Percentiles rank a stretch among this genome's conserved stretches.
Conservation (phyloP, 2,113 vertebrate species). For the Coturnix japonica region DNA sequence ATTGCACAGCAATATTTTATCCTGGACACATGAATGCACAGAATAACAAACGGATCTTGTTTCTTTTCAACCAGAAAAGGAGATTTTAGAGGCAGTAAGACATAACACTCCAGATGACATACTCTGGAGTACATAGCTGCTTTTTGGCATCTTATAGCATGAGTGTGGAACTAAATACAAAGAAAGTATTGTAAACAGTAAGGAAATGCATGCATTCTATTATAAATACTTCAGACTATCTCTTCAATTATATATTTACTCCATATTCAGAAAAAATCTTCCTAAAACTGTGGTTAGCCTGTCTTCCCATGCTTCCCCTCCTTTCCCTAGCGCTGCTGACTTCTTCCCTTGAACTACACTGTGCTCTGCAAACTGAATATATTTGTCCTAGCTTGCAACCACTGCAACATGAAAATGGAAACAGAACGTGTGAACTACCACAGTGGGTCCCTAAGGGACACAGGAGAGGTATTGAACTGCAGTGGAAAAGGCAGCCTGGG, state of each 20-base stretch:
- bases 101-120: background rate
- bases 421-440: background rate
- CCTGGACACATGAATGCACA: background rate
- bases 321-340: background rate
- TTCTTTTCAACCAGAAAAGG: background rate
- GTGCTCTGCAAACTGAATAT: background rate
- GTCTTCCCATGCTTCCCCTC: background rate
- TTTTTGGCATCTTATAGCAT: background rate
- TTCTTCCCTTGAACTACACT: background rate
- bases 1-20: background rate
- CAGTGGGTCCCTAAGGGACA: background rate
- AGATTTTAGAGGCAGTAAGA: background rate
- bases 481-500: background rate
- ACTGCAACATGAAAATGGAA: background rate
- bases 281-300: background rate
- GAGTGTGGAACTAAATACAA: background rate
- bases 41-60: background rate
- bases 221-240: background rate
- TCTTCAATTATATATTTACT: background rate
- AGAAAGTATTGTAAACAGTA: background rate
- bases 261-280: background rate
- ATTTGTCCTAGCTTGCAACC: background rate
- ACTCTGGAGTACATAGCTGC: background rate
- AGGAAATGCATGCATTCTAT: background rate
- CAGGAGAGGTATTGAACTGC: fast-evolving